Evolutionary conservation across 2,797 vertebrate genomes (phyloP), one percentile per base, ranked within the genome.

Genomic region (Moxostoma hubbsi): DNA sequence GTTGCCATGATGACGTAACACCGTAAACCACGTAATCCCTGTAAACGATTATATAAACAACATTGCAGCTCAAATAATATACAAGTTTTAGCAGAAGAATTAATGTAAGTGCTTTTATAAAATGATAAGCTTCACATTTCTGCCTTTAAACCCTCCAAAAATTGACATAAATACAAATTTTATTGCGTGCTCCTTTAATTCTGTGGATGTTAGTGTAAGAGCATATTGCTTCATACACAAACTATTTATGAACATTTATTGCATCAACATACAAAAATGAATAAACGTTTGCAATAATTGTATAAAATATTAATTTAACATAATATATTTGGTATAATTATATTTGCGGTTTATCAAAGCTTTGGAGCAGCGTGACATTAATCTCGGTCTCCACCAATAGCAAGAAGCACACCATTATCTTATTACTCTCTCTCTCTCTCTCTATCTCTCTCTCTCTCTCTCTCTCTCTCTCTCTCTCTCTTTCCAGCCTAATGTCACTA

Each of bases 401-500:
- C 81, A 54, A 57, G 58, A 82, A 66, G 70, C 24, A 65, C 16
- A 9, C 70, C 57, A 81, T 75, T 68, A 53, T 50, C 55, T 75
- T 70, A 36, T 73, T 71, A 62, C 55, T 83, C 36, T 65, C 94
- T 94, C 94, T 94, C 94, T 65, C 58, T 64, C 94, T 94, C 94
- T 64, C 94, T 94, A 94, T 94, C 94, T 93, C 61, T 53, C 63
- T 79, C 55, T 58, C 58, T 64, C 94, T 94, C 94, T 64, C 94
- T 94, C 94, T 94, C 94, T 93, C 61, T 53, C 63, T 79, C 55
- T 58, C 59, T 49, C 58, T 16, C 46, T 91, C 92, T 93, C 58
- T 94, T 93, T 57, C 36, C 77, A 58, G 68, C 12, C 77, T 67
- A 58, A 81, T 82, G 81, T 83, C 81, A 49, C 70, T 51, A 81